phyloP scores from a whole-genome alignment of 2,113 vertebrate species.

The Tachycineta bicolor region DNA sequence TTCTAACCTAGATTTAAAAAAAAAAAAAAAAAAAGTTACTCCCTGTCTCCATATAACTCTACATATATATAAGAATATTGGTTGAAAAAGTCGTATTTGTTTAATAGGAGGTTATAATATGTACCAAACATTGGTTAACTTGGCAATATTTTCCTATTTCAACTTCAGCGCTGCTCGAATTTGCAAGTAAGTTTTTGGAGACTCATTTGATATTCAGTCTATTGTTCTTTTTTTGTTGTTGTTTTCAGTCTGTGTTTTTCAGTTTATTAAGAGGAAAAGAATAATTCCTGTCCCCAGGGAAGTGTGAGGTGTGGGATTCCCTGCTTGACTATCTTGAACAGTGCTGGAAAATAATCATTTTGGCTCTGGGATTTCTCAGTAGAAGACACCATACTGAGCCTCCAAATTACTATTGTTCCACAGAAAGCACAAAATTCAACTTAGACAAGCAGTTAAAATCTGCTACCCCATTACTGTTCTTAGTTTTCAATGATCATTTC shows the following conservation, averaged over 20 bases:
- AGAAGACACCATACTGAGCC: neutral
- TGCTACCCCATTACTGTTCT: neutral
- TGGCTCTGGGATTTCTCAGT: neutral
- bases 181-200: neutral
- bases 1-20: constrained; percentile 42
- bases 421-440: neutral
- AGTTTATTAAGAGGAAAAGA: neutral
- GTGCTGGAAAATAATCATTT: neutral
- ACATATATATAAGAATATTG: neutral
- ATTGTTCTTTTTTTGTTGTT: neutral
- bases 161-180: neutral
- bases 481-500: neutral
- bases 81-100: neutral
- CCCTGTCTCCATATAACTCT: neutral
- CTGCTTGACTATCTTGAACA: neutral
- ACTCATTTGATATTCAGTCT: neutral
- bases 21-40: neutral
- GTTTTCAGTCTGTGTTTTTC: neutral
- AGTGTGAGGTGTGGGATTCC: neutral
- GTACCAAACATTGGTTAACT: neutral
- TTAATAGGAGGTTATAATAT: neutral
- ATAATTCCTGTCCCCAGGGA: neutral
- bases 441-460: neutral
- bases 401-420: neutral
- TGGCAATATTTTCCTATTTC: neutral